Base-by-base conservation (phyloP, 2,888 invertebrate species). In the Phyllotreta cruciferae region DNA sequence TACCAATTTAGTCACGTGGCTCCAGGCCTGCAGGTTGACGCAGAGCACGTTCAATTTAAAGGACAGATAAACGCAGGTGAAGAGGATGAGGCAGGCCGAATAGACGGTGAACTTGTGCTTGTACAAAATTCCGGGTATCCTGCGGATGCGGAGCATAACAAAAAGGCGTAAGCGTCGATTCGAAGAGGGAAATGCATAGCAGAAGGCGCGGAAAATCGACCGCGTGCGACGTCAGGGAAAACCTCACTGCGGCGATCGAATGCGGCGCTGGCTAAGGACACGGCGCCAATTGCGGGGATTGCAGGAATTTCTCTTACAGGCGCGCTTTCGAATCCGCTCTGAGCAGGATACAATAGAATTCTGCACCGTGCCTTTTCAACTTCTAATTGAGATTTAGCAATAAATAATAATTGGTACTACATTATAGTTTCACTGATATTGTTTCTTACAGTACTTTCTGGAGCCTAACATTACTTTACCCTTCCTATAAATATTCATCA, bases 31-130 rank as follows among this genome's bases (percentile, higher is more conserved):
- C 53, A 85, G 78, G 76, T 85, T 85, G 35, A 84, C 82, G 75
- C 87, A 88, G 73, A 86, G 78, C 52, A 87, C 77, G 63, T 84
- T 85, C 85, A 86, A 86, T 76, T 84, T 83, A 64, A 85, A 80
- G 38, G 85, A 78, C 56, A 84, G 78, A 74, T 83, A 83, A 62
- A 83, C 71, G 62, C 82, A 73, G n/a, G 81, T 77, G 41, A 79
- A 70, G 41, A 80, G 66, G 9, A 80, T 65, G 39, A 80, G 73
- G 24, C 81, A 52, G 72, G 78, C 62, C 68, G 81, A 73, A 76
- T 82, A 74, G 42, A 76, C 71, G 10, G 73, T 73, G 67, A 75
- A 79, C 63, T 78, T 73, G 63, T 79, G 73, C 35, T 70, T 76
- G 62, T 79, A 78, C 44, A 79, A 66, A 50, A 79, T 69, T 45